Evolutionary conservation across 2,797 vertebrate species (phyloP), one percentile per base, ranked within the genome.

Genomic region (Poecile montanus): DNA sequence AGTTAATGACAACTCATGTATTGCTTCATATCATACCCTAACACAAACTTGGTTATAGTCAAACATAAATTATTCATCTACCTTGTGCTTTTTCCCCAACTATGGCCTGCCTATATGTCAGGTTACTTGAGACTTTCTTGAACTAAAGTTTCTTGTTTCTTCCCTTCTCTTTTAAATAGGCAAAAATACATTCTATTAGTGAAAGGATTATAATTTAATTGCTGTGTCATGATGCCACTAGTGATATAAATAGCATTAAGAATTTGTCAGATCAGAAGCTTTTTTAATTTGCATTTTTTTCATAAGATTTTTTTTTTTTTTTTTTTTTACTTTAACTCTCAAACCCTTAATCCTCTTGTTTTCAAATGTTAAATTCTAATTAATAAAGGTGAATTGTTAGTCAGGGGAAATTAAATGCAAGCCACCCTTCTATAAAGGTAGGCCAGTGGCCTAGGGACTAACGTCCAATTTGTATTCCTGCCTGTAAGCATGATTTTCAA

Each of bases 401-500:
- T 89, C 76, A 91, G 47, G 91, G 86, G 85, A 97, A 97, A 97
- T 96, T 80, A 96, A 96, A 91, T 81, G 89, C 76, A 93, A 96
- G 61, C 76, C 88, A 94, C 71, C 53, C 79, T 95, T 96, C 86
- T 89, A 92, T 62, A 93, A 95, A 97, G 95, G 70, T 96, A 95
- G 94, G 87, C 76, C 93, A 79, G 72, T 88, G 58, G 80, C 88
- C 21, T 95, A 66, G 87, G 93, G 89, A 97, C 79, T 84, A 17
- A 65, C 84, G 87, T 88, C 73, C 84, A 94, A 94, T 96, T 95
- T 95, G 70, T 85, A 92, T 94, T 95, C 81, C 89, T 91, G 71
- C 51, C 83, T 89, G 85, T 89, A 93, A 96, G 82, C 32, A 51
- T 76, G 89, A 74, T 85, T 95, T 96, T 92, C 73, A 94, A 91